phyloP scores from a whole-genome alignment of 2,113 vertebrate genomes.

The Dolichallabes microphthalmus region DNA sequence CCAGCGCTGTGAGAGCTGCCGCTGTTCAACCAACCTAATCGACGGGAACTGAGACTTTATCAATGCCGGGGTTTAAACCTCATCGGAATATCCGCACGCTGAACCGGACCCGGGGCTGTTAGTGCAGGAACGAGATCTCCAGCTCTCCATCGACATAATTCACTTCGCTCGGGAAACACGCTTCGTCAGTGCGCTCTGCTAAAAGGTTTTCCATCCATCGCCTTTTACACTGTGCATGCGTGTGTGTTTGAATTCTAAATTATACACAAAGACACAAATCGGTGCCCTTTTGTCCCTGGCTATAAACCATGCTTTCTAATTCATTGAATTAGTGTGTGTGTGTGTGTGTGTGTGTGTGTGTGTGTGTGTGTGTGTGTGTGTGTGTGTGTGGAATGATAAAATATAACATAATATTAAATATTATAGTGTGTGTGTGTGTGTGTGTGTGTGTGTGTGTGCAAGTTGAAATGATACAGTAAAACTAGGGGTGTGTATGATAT shows the following conservation, averaged over 20 bases:
- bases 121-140: neutral
- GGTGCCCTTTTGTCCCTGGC: neutral
- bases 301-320: too few relatives aligned
- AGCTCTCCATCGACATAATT: conserved; percentile 27
- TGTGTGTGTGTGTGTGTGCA: neutral
- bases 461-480: conserved; percentile 2
- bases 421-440: too few relatives aligned
- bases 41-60: neutral
- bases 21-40: neutral
- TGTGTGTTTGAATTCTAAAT: neutral
- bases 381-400: neutral
- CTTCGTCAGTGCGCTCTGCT: neutral
- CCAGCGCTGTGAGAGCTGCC: neutral
- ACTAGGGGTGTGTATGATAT: too few relatives aligned
- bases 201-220: conserved; percentile 19
- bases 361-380: neutral
- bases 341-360: too few relatives aligned
- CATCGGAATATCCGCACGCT: neutral
- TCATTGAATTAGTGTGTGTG: too few relatives aligned
- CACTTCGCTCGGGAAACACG: neutral
- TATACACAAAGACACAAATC: conserved; percentile 5
- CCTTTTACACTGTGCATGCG: neutral
- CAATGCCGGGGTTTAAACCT: neutral
- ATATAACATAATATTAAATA: too few relatives aligned
- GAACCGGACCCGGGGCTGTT: neutral